Evolutionary conservation across 2,888 invertebrate species (phyloP), one percentile per base, ranked within the genome.

Genomic region (Chouioia cunea): DNA sequence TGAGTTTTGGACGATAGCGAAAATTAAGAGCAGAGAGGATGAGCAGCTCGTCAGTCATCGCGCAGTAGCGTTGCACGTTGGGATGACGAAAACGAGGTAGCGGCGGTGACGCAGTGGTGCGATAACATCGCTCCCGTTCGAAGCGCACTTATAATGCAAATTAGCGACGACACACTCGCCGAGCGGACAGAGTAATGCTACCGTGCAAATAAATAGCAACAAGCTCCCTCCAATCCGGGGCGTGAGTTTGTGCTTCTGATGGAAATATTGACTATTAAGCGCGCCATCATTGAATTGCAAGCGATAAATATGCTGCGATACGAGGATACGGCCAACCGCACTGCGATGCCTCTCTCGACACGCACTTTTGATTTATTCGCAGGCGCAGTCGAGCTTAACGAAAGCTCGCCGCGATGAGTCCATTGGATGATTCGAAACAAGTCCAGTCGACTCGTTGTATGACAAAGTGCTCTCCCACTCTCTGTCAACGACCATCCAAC

Each of bases 211-310:
- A 85, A 85, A 85, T 85, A 84, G 84, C 84, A 85, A 85, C 85
- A 85, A 85, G 6, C 52, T 27, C 27, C 36, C 27, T 20, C 15
- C 54, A 20, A 36, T 22, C 57, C 52, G 53, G 82, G 82, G 83
- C 82, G 83, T 82, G 83, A 83, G 79, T 82, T 80, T 23, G 16
- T 85, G 85, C 83, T 84, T 83, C 82, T 85, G 85, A 85, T 85
- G 84, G 85, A 85, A 85, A 85, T 85, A 85, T 85, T 84, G 85
- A 84, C 85, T 85, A 83, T 85, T 82, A 85, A 83, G 83, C 80
- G 76, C 23, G 58, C 54, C 16, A 83, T 83, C 84, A 84, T 84
- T 84, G 84, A 83, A 85, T 84, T 79, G 83, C 78, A 20, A 2
- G 76, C 80, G 83, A 82, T 85, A 85, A 85, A 85, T 85, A 84